Evolutionary conservation across 2,888 invertebrate species (phyloP).

Genomic region (Drosophila lutescens): DNA sequence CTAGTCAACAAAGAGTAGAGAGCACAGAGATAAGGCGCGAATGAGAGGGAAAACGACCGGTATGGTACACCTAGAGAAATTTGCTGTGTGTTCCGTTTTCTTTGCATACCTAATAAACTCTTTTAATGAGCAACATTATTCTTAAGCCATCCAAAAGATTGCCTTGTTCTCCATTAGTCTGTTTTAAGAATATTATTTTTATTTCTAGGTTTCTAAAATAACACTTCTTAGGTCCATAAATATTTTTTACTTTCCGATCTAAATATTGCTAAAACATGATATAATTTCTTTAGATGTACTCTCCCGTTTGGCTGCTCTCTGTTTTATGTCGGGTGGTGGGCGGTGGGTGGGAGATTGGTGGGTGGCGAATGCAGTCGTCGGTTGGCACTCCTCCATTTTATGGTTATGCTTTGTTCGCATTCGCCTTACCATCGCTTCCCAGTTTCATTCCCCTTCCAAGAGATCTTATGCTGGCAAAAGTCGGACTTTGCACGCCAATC

Average conservation of each 20-base stretch:
- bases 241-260: no score
- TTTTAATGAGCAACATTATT: neutral
- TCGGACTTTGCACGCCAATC: slow-evolving; percentile 31
- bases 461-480: slow-evolving; percentile 18
- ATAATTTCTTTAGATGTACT: neutral
- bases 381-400: slow-evolving; percentile 29
- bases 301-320: neutral
- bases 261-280: neutral
- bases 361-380: slow-evolving; percentile 29
- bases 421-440: neutral
- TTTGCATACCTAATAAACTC: neutral
- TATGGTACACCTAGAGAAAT: neutral
- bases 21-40: slow-evolving; percentile 25
- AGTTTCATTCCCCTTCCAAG: neutral
- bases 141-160: no score
- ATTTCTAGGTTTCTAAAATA: neutral
- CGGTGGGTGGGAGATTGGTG: slow-evolving; percentile 13
- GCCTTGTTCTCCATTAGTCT: no score
- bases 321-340: slow-evolving; percentile 1
- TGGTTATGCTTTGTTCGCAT: slow-evolving; percentile 27
- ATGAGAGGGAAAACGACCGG: slow-evolving; percentile 29
- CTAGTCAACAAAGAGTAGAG: slow-evolving; percentile 47
- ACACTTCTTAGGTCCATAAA: neutral
- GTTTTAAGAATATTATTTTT: no score
- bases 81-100: no score